phyloP scores from a whole-genome alignment of 1,140 invertebrate species.

The Ooceraea biroi region DNA sequence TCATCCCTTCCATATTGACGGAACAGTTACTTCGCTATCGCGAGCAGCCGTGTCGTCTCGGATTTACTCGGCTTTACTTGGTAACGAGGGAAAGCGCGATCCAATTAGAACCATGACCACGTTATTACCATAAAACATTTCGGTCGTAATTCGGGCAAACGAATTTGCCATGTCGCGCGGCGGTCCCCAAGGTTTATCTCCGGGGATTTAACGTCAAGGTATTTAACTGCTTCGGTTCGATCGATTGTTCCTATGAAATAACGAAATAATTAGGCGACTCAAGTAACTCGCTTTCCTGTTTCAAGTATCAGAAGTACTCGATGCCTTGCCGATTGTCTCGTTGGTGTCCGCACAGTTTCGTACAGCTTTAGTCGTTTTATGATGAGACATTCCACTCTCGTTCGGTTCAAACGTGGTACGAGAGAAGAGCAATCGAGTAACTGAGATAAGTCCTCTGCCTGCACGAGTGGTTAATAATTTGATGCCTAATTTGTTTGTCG shows the following conservation, averaged over 20 bases:
- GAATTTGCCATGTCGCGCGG: conserved; percentile 20
- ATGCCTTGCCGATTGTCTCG: neutral
- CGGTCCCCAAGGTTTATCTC: conserved; percentile 20
- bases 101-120: conserved; percentile 43
- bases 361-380: conserved; percentile 13
- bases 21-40: conserved; percentile 52
- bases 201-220: conserved; percentile 16
- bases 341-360: neutral
- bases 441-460: neutral
- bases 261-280: conserved; percentile 4
- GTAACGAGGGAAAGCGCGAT: conserved; percentile 28
- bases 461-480: neutral
- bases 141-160: conserved; percentile 46
- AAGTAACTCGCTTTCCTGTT: neutral
- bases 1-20: conserved; percentile 13
- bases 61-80: conserved; percentile 55
- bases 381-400: neutral
- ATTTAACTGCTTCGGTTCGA: conserved; percentile 17
- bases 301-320: neutral
- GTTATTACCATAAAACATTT: conserved; percentile 61
- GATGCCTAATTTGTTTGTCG: conserved; percentile 24
- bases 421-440: neutral
- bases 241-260: conserved; percentile 35
- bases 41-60: conserved; percentile 41
- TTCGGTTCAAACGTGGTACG: neutral